Evolutionary conservation across 2,888 invertebrate species (phyloP), one percentile per base, ranked within the genome.

Genomic region (Scaptomyza tumidula): DNA sequence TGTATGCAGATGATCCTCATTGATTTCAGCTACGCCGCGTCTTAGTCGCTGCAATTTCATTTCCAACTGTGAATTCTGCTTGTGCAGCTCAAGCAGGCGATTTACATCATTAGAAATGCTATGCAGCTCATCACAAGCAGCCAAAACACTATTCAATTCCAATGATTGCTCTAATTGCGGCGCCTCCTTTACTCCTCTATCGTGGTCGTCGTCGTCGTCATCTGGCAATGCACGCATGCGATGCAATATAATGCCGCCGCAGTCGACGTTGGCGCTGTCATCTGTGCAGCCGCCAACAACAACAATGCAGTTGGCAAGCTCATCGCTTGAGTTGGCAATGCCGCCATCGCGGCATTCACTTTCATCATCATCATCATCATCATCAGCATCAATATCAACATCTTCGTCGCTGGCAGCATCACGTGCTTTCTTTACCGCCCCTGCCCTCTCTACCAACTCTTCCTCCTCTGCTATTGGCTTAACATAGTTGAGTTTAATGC

Each of bases 401-500:
- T 70, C 65, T 19, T 63, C 65, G 19, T 58, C 75, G 50, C 67
- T 75, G 57, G 56, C 69, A 57, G 46, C 75, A 53, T 72, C 83
- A 80, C 80, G 75, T 84, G 72, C 24, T 41, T 56, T 45, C 6
- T 31, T 19, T 19, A 19, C 57, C 33, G 31, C 50, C 1, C n/a
- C 63, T 70, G 54, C 74, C 66, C 4, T 9, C 6, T 10, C 24
- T n/a, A 5, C 62, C 14, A 63, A 45, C 6, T 49, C 49, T 13
- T 57, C 29, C 50, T 75, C 78, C 35, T 77, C 78, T 1, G 49
- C 75, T 35, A 92, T 71, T 3, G 78, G 52, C 75, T 91, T 92
- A 6, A 92, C 86, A 68, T 90, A 91, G 73, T 91, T 91, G 6
- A 92, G 75, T 10, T 91, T 86, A 55, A 93, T 93, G 33, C 93